Evolutionary conservation across 2,113 vertebrate species (phyloP), one percentile per base, ranked within the genome.

Genomic region (Platichthys flesus): DNA sequence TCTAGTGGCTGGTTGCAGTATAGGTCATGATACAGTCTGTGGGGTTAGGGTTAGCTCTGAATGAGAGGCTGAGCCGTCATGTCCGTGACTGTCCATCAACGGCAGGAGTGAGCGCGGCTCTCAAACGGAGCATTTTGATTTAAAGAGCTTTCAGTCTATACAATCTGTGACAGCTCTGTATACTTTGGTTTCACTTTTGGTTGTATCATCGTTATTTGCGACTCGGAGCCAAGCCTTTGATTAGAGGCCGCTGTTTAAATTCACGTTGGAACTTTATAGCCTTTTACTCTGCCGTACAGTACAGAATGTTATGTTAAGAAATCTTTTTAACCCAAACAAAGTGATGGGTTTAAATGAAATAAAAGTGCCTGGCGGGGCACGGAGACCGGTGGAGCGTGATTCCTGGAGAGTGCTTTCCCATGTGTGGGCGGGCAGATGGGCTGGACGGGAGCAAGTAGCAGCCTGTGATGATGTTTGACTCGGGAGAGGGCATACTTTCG

Each of bases 341-440:
- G 80, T 74, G 83, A 82, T 63, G 61, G 84, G 47, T 67, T 86
- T 78, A 86, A 91, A 88, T 85, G 73, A 86, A 91, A 85, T 89
- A 81, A 90, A 89, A 87, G 88, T 81, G 82, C 49, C 64, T 73
- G 26, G 67, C 62, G 20, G 74, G 82, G 74, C 55, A 78, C 0
- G 62, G 83, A 75, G 85, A 70, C 31, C 2, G 70, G 64, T 74
- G 79, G 63, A 90, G 81, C 76, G 1, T 76, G 74, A 85, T 92
- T 92, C 89, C 88, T 90, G 87, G 77, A 92, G 77, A 92, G 88
- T 80, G 76, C 84, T 85, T 91, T 88, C 84, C 91, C 89, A 86
- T 64, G 88, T 86, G 87, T 71, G 81, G 84, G 87, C 54, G 62
- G 78, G 79, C 55, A 26, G 59, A 89, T 85, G 78, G 66, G 74